These are phyloP conservation scores for Chrysina gloriosa DNA, from an alignment of 2,888 invertebrate species.

Conservation along the genomic window DNA sequence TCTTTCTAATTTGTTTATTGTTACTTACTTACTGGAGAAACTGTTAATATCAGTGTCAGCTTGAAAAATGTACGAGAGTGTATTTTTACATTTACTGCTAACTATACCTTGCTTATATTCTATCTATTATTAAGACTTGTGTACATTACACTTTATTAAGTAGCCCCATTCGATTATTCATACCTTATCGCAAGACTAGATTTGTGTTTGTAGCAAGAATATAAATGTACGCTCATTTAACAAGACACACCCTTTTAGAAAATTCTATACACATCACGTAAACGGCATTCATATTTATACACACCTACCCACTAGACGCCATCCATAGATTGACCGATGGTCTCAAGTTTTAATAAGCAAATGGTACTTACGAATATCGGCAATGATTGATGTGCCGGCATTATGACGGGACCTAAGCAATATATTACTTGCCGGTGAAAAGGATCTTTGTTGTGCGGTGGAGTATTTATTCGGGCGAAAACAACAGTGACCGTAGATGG, in stretches of 20 bases:
- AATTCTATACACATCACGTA: not conserved
- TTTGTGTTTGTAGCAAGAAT: not conserved
- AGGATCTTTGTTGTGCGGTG: slow-evolving; percentile 51
- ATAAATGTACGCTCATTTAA: no score
- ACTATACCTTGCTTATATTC: no score
- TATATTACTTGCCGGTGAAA: slow-evolving; percentile 53
- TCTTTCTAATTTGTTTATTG: no score
- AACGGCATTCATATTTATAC: slow-evolving; percentile 6
- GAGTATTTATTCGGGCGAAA: slow-evolving; percentile 49
- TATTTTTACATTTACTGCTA: no score
- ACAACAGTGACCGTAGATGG: slow-evolving; percentile 49
- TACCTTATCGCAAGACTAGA: no score
- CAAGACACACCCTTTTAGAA: no score
- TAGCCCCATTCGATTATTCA: no score
- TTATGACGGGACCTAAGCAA: slow-evolving; percentile 57
- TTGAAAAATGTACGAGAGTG: no score
- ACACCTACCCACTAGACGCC: not conserved
- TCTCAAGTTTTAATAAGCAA: slow-evolving; percentile 56
- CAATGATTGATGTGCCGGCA: slow-evolving; percentile 57
- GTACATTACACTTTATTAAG: no score
- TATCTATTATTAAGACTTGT: no score
- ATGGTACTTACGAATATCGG: slow-evolving; percentile 51
- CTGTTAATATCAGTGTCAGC: no score
- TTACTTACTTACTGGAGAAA: no score
- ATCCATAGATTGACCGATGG: slow-evolving; percentile 56